A percentile compares a stretch with the other conserved stretches of the same genome.
Conservation (phyloP, 2,113 vertebrate species). For the Pipra filicauda region DNA sequence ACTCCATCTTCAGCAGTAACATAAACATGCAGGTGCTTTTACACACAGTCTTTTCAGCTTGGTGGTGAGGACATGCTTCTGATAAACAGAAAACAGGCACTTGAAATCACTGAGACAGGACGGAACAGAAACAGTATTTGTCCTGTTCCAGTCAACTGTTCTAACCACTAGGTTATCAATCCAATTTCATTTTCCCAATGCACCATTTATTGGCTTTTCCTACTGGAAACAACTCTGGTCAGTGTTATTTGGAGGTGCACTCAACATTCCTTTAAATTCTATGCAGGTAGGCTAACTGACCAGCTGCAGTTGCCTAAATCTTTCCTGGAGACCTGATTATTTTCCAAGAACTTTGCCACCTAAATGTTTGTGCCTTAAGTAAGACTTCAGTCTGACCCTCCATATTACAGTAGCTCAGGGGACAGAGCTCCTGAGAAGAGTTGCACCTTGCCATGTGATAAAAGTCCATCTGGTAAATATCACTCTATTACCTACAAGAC, state of each 20-base stretch:
- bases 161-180: not conserved
- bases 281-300: not conserved
- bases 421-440: not conserved
- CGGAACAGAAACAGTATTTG: not conserved
- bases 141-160: not conserved
- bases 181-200: not conserved
- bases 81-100: not conserved
- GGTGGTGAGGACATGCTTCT: not conserved
- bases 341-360: not conserved
- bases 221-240: not conserved
- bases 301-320: not conserved
- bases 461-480: not conserved
- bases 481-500: not conserved
- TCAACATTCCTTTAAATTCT: not conserved
- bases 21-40: not conserved
- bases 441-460: fast-evolving
- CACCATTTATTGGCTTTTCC: not conserved
- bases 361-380: not conserved
- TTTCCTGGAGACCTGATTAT: not conserved
- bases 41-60: not conserved
- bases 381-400: not conserved
- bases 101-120: not conserved
- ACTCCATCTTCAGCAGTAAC: not conserved
- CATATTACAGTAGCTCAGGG: not conserved
- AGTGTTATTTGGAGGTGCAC: not conserved